A percentile compares a stretch with the other conserved stretches of the same genome.
These are phyloP conservation scores for Amblyopsis hoosieri DNA, from an alignment of 2,797 vertebrate species.

Conservation along the genomic window DNA sequence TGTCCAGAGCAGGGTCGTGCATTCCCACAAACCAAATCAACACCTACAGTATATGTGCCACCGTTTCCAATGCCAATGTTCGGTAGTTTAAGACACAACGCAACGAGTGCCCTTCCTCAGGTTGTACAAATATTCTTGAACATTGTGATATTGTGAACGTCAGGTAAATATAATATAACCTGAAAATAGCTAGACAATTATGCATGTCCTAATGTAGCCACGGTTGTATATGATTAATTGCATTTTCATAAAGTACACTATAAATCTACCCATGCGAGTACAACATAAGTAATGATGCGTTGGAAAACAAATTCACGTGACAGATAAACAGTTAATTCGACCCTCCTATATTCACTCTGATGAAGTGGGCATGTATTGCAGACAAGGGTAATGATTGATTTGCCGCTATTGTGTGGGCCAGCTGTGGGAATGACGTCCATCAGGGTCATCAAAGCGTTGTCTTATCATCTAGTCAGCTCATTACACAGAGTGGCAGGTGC, in stretches of 20 bases:
- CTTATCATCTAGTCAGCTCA: slow-evolving; percentile 57
- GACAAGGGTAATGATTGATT: slow-evolving; percentile 21
- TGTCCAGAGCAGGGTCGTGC: too few species aligned
- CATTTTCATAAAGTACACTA: slow-evolving; percentile 6
- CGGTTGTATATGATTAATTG: slow-evolving; percentile 3
- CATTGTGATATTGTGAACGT: neutral
- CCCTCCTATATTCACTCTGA: slow-evolving; percentile 19
- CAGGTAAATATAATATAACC: neutral
- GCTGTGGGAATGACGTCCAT: slow-evolving; percentile 17
- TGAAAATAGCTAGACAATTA: neutral
- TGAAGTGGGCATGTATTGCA: neutral
- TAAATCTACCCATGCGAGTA: slow-evolving; percentile 8
- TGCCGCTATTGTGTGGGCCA: slow-evolving; percentile 24
- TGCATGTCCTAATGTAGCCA: neutral
- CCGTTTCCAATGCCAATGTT: too few species aligned
- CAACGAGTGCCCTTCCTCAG: too few species aligned
- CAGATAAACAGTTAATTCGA: slow-evolving; percentile 31
- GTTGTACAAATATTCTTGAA: too few species aligned
- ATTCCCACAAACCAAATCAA: too few species aligned
- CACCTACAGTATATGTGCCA: too few species aligned
- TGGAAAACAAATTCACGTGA: slow-evolving; percentile 1
- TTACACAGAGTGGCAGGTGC: slow-evolving; percentile 50
- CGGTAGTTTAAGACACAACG: too few species aligned
- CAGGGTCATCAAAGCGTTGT: slow-evolving; percentile 29
- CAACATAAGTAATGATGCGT: slow-evolving; percentile 15